phyloP scores from a whole-genome alignment of 2,113 vertebrate genomes.

The Rhabdomys dilectus region DNA sequence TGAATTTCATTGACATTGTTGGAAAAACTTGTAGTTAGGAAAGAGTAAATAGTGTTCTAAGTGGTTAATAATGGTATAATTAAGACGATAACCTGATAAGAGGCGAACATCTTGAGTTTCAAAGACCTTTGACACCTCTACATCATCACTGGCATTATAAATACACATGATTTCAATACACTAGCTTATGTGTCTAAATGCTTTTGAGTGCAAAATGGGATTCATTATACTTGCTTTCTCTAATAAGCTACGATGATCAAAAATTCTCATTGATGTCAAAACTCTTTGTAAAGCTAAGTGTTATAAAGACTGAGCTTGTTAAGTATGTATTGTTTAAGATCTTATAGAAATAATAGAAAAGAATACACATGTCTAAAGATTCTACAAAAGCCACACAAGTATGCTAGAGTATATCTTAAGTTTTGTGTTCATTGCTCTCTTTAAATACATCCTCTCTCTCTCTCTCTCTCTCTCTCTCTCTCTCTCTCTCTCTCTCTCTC shows the following conservation, averaged over 20 bases:
- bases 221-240: conserved; percentile 1
- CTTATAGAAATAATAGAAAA: conserved; percentile 1
- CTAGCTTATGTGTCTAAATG: conserved; percentile 23
- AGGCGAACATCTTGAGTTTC: conserved; percentile 76
- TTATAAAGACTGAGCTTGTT: conserved; percentile 4
- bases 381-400: not conserved
- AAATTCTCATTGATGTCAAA: conserved; percentile 33
- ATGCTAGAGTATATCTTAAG: conserved; percentile 39
- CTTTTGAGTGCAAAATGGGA: conserved; percentile 17
- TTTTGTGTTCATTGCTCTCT: conserved; percentile 39
- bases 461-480: too few species aligned
- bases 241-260: not conserved
- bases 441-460: not conserved
- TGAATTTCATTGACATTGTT: conserved; percentile 72
- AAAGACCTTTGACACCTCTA: conserved; percentile 68
- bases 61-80: conserved; percentile 79
- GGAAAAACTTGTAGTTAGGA: conserved; percentile 70
- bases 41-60: conserved; percentile 74
- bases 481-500: too few species aligned
- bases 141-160: conserved; percentile 49
- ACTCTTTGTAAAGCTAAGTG: conserved; percentile 48
- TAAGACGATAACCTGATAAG: conserved; percentile 75
- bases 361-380: conserved; percentile 13
- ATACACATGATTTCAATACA: conserved; percentile 52
- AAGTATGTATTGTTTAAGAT: conserved; percentile 17